Conservation (phyloP, 2,888 invertebrate species). For the Ormyrus nitidulus region DNA sequence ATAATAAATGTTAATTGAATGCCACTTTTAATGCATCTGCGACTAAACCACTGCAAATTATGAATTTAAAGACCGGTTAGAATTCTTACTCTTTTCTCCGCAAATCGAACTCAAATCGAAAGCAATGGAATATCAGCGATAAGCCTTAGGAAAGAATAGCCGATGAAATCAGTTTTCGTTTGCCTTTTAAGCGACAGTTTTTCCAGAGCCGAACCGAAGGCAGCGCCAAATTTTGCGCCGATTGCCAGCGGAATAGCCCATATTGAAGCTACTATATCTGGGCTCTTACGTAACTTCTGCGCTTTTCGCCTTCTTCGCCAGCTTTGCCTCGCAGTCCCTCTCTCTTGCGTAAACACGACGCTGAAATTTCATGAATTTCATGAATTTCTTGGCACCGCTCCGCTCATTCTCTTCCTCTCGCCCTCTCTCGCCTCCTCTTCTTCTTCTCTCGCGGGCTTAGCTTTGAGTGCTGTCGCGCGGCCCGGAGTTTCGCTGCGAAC, state of each 20-base stretch:
- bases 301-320: conserved; percentile 7
- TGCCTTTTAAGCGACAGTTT: too few relatives aligned
- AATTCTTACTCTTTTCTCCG: too few relatives aligned
- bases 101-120: too few relatives aligned
- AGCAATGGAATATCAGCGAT: too few relatives aligned
- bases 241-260: background rate
- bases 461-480: background rate
- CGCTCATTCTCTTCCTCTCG: conserved; percentile 5
- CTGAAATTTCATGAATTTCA: conserved; percentile 40
- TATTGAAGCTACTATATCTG: background rate
- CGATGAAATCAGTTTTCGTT: too few relatives aligned
- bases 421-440: background rate
- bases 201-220: too few relatives aligned
- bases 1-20: too few relatives aligned
- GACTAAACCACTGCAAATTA: too few relatives aligned
- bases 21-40: too few relatives aligned
- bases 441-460: background rate
- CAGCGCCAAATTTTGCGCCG: too few relatives aligned
- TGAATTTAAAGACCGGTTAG: too few relatives aligned
- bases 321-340: background rate
- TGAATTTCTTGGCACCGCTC: conserved; percentile 34
- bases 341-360: conserved; percentile 30
- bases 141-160: too few relatives aligned
- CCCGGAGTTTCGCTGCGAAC: background rate
- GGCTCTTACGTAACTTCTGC: conserved; percentile 9